A percentile compares a stretch with the other conserved stretches of the same genome.
phyloP scores from a whole-genome alignment of 2,888 invertebrate species.

The Dione vanillae region DNA sequence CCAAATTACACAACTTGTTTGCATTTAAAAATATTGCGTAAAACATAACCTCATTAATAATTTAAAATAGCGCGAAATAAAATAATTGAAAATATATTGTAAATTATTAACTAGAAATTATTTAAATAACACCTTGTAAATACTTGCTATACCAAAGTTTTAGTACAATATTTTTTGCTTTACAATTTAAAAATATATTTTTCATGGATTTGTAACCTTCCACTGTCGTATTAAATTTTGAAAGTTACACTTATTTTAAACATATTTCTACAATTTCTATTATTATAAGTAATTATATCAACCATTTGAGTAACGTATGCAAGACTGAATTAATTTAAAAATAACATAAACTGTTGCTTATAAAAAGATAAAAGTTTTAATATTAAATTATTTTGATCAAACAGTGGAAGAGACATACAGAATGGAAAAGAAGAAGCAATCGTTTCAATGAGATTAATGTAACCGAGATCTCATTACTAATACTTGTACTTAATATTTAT shows the following conservation, averaged over 20 bases:
- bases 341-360: neutral
- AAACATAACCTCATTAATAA: neutral
- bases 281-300: neutral
- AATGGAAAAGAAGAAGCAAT: slow-evolving; percentile 25
- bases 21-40: slow-evolving; percentile 12
- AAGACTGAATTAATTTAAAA: slow-evolving; percentile 13
- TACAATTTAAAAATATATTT: slow-evolving; percentile 28
- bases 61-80: slow-evolving; percentile 20
- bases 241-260: neutral
- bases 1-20: neutral
- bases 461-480: slow-evolving; percentile 75
- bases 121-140: slow-evolving; percentile 31
- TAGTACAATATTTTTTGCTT: slow-evolving; percentile 31
- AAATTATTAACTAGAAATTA: slow-evolving; percentile 27
- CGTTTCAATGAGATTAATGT: slow-evolving; percentile 74
- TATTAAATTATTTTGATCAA: neutral
- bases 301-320: neutral
- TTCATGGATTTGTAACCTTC: slow-evolving; percentile 24
- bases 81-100: slow-evolving; percentile 27
- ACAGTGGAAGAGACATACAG: slow-evolving; percentile 26
- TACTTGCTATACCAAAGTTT: slow-evolving; percentile 39
- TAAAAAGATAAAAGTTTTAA: neutral
- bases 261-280: neutral
- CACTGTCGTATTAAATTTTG: slow-evolving; percentile 11
- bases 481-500: slow-evolving; percentile 48